Base-by-base conservation (phyloP, 2,888 invertebrate species). In the Philereme transversata region DNA sequence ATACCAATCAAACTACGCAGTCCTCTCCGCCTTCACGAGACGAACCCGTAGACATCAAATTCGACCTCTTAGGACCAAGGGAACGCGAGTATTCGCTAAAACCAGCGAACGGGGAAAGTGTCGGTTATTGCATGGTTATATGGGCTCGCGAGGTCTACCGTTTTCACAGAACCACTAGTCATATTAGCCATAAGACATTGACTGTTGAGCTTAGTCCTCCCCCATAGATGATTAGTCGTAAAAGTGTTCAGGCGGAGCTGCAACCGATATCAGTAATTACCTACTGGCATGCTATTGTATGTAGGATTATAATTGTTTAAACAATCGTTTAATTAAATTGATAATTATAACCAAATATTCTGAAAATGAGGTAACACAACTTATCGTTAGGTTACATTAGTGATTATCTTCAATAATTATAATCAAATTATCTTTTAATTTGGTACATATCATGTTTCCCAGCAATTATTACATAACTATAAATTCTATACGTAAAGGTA, bases 301-400 rank as follows among this genome's bases (percentile, higher is more conserved):
- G 48, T 47, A 35, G 49, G 55, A 44, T 56, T 22, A 35, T 38
- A 8, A 49, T 50, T 38, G 10, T 44, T 44, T 35, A 52, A 36
- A 35, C 43, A 51, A 51, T 38, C 4, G 10, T n/a, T 33, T 7
- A 22, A 9, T 0, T 34, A 38, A 46, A 46, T 53, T 10, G 8
- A 38, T 46, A n/a, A 47, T 55, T 55, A 34, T 35, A 48, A 11
- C 41, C 4, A 40, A 47, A 38, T 46, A 5, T 4, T 22, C 11
- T 38, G 40, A 47, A 8, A 5, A 43, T 22, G 51, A 51, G 34
- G 56, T 11, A 50, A 33, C 34, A 33, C 34, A 34, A 40, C 34
- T 57, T 40, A 47, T 47, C 47, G 46, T 44, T 22, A 44, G 36
- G 36, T 44, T 36, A 49, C 43, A 34, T n/a, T 4, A 8, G 35